Percentiles rank a stretch among this genome's conserved stretches.
Conservation (phyloP, 2,113 vertebrate species). For the Thymallus thymallus region DNA sequence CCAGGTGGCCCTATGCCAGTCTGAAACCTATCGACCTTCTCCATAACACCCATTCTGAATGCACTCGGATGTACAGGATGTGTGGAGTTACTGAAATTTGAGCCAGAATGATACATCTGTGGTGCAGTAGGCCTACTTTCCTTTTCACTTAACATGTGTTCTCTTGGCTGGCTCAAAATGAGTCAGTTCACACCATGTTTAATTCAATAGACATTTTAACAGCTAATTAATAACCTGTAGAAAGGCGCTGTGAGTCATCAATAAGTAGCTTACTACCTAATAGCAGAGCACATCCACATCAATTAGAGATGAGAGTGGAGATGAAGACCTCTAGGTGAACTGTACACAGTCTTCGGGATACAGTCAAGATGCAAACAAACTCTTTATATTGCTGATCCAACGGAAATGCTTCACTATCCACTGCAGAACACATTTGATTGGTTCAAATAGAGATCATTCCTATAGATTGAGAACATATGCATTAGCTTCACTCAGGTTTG, state of each 20-base stretch:
- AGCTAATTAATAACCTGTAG: conserved; percentile 53
- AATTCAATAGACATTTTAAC: conserved; percentile 57
- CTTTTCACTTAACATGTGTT: neutral
- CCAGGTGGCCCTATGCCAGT: conserved; percentile 47
- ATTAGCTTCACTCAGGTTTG: too few species aligned
- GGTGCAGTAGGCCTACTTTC: neutral
- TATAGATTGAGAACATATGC: too few species aligned
- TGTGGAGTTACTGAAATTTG: neutral
- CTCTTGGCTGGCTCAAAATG: neutral
- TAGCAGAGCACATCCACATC: conserved; percentile 48
- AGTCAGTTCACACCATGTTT: conserved; percentile 42
- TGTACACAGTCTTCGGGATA: too few species aligned
- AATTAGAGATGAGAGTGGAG: conserved; percentile 48
- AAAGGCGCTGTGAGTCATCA: conserved; percentile 52
- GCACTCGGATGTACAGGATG: too few species aligned
- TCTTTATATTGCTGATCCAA: too few species aligned
- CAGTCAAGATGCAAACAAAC: too few species aligned
- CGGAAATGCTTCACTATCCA: too few species aligned
- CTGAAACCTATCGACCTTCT: conserved; percentile 21
- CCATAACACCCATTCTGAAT: too few species aligned
- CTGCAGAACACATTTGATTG: too few species aligned
- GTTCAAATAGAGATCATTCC: too few species aligned
- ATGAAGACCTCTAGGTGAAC: conserved; percentile 39
- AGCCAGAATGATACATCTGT: neutral
- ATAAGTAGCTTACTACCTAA: conserved; percentile 60